Base-by-base conservation (phyloP, 2,113 vertebrate genomes). In the Salvelinus sp. region DNA sequence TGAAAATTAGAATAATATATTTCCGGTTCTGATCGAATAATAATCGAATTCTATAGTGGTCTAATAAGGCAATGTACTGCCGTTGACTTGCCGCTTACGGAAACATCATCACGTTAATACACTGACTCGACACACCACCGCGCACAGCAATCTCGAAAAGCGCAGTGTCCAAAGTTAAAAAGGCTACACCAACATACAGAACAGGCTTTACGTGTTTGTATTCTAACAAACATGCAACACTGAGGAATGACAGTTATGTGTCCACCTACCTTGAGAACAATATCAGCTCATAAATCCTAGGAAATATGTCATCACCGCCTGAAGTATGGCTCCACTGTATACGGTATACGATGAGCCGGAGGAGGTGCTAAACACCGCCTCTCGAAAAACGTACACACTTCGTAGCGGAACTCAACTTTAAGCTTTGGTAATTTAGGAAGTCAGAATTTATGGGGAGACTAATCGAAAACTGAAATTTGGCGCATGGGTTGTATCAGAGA, bases 191-290 rank as follows among this genome's bases (percentile, higher is more conserved):
- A 54, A 22, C n/a, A 62, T 62, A 62, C 18, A 62, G 9, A 44
- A 65, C 70, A 72, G 58, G 6, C n/a, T 22, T 54, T 54, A 54
- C 12, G 50, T 54, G 12, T 54, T 54, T 54, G 14, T 18, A 54
- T 4, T 54, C n/a, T 22, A 62, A 23, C 58, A 22, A 62, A 62
- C 5, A 62, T 62, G n/a, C 18, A 62, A 22, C n/a, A 9, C 16
- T 2, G 18, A 23, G n/a, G 58, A 23, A 54, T 38, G n/a, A n/a
- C n/a, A 73, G 18, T 65, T 54, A 47, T 14, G 6, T 10, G 4
- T 4, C 64, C 13, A 88, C 90, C 7, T 91, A 92, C 90, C 90
- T 88, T 57, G 18, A 22, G 1, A 2, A 47, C 30, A 14, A 20
- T 38, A 58, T 79, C 70, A 85, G 69, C 72, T 81, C 64, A 77